Evolutionary conservation across 2,888 invertebrate species (phyloP).

Genomic region (Gymnocheta viridis): DNA sequence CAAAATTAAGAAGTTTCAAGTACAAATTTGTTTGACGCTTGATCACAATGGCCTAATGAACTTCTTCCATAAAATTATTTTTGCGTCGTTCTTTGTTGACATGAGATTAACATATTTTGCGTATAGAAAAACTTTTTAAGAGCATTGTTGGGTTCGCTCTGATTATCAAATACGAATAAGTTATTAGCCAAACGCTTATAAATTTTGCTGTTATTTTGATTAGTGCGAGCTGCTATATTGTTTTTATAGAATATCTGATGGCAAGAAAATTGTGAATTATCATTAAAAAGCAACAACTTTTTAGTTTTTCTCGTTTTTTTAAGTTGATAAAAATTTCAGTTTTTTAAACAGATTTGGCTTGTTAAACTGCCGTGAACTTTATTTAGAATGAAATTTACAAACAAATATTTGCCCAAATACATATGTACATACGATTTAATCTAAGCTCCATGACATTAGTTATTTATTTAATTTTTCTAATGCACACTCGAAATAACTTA

Average conservation of each 20-base stretch:
- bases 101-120: background rate
- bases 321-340: too few species aligned
- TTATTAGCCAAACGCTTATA: too few species aligned
- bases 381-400: background rate
- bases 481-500: background rate
- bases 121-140: too few species aligned
- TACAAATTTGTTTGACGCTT: conserved; percentile 18
- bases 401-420: background rate
- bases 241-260: too few species aligned
- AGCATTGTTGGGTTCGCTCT: too few species aligned
- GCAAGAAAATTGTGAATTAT: too few species aligned
- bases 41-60: conserved; percentile 61
- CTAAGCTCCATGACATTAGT: background rate
- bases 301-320: too few species aligned
- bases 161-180: too few species aligned
- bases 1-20: conserved; percentile 51
- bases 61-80: conserved; percentile 30
- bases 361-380: background rate
- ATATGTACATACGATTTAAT: background rate
- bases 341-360: background rate
- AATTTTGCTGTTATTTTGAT: too few species aligned
- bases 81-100: background rate
- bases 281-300: too few species aligned
- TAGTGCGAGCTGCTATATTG: too few species aligned
- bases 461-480: background rate